Conservation (phyloP, 2,113 vertebrate species). For the Caranx ignobilis region DNA sequence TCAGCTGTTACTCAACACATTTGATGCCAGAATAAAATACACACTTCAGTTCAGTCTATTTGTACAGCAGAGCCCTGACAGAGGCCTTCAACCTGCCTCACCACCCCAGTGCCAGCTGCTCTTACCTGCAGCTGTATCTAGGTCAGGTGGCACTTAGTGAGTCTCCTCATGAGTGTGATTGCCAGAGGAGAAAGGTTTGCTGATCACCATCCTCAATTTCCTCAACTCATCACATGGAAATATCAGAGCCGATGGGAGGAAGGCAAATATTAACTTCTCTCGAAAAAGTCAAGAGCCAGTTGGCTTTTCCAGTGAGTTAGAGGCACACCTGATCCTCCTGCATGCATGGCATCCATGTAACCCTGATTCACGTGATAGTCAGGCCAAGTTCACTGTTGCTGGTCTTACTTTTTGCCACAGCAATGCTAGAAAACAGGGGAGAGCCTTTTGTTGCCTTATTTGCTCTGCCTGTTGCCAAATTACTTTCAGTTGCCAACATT, state of each 20-base stretch:
- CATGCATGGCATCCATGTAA: neutral
- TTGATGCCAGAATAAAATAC: neutral
- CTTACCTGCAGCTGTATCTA: slow-evolving; percentile 56
- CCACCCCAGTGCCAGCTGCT: slow-evolving; percentile 6
- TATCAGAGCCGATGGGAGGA: slow-evolving; percentile 36
- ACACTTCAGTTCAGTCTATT: neutral
- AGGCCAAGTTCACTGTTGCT: neutral
- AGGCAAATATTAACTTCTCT: slow-evolving; percentile 12
- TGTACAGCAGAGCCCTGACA: neutral
- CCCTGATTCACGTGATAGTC: neutral
- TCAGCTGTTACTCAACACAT: neutral
- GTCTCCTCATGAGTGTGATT: slow-evolving; percentile 67
- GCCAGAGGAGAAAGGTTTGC: slow-evolving; percentile 63
- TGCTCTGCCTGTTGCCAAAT: neutral
- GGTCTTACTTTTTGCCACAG: neutral
- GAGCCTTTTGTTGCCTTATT: neutral
- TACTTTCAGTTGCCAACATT: neutral
- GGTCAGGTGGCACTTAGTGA: slow-evolving; percentile 74
- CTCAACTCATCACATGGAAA: slow-evolving; percentile 48
- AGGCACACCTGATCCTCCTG: neutral
- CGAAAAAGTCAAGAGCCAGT: slow-evolving; percentile 12
- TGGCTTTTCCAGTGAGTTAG: slow-evolving; percentile 7
- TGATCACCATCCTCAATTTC: slow-evolving; percentile 58
- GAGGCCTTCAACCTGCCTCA: slow-evolving; percentile 16
- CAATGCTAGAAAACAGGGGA: neutral